Percentiles rank a stretch among this genome's conserved stretches.
Evolutionary conservation across 2,888 invertebrate genomes (phyloP).

Genomic region (Lasioglossum calceatum): DNA sequence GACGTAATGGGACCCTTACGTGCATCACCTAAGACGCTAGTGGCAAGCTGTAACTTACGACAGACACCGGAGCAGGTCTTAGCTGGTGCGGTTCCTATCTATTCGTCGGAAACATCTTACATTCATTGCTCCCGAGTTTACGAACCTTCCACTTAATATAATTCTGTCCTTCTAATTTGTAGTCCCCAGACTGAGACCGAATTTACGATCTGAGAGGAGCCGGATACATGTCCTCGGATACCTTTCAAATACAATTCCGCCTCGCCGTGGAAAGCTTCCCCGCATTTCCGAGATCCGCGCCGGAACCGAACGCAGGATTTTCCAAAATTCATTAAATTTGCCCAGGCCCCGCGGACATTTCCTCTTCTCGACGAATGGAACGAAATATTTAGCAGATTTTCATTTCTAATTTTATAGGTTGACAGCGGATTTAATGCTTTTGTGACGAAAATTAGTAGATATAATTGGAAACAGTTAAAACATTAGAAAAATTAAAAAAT

Average conservation of each 20-base stretch:
- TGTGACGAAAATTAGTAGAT: too few relatives aligned
- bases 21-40: slow-evolving; percentile 35
- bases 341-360: neutral
- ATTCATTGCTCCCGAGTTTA: slow-evolving; percentile 51
- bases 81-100: slow-evolving; percentile 37
- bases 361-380: too few relatives aligned
- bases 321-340: neutral
- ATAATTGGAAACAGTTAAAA: too few relatives aligned
- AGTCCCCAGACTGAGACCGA: neutral
- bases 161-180: slow-evolving; percentile 50
- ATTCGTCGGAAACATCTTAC: slow-evolving; percentile 55
- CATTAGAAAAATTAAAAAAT: too few relatives aligned
- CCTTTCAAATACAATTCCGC: neutral
- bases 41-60: slow-evolving; percentile 48
- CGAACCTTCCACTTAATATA: slow-evolving; percentile 45
- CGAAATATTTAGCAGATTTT: neutral
- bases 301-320: neutral
- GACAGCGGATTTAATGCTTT: too few relatives aligned
- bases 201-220: slow-evolving; percentile 44
- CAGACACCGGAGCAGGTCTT: slow-evolving; percentile 56
- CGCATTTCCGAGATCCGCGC: neutral
- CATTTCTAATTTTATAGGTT: too few relatives aligned
- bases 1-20: slow-evolving; percentile 59
- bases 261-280: neutral
- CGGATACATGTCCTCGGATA: neutral